Conservation (phyloP, 2,888 invertebrate genomes). For the Helleia helle region DNA sequence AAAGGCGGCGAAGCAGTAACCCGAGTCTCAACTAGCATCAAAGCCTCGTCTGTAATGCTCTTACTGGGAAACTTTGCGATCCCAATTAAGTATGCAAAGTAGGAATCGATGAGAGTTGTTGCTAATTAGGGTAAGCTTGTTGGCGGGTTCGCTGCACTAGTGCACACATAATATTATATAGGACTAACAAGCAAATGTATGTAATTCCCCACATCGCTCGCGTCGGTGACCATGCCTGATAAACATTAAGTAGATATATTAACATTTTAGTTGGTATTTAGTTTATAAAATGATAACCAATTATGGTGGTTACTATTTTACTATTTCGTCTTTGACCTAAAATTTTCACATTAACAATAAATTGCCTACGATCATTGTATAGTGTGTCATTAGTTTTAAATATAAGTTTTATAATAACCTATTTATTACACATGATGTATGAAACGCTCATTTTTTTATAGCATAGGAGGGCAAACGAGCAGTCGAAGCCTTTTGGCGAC, state of each 20-base stretch:
- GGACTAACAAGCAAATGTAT: neutral
- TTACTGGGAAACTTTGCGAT: neutral
- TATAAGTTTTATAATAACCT: too few species aligned
- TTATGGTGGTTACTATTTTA: too few species aligned
- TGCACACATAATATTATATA: neutral
- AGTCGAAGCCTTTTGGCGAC: too few species aligned
- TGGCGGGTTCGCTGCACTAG: neutral
- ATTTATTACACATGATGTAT: too few species aligned
- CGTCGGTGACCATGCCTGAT: conserved; percentile 2
- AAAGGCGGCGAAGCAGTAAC: neutral
- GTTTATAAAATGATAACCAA: too few species aligned
- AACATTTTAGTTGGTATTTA: too few species aligned
- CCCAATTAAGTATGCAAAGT: conserved; percentile 8
- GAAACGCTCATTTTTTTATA: too few species aligned
- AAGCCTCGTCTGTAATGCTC: conserved; percentile 2
- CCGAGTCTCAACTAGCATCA: neutral
- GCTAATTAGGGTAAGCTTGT: conserved; percentile 10
- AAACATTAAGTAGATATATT: neutral
- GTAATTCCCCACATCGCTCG: neutral
- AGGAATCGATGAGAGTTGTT: conserved; percentile 7
- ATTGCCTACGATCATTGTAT: too few species aligned
- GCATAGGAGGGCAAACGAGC: too few species aligned
- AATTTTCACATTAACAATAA: too few species aligned
- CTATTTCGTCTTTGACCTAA: too few species aligned
- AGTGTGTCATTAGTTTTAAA: too few species aligned